Evolutionary conservation across 2,797 vertebrate genomes (phyloP).

Genomic region (Pachyuromys duprasi): DNA sequence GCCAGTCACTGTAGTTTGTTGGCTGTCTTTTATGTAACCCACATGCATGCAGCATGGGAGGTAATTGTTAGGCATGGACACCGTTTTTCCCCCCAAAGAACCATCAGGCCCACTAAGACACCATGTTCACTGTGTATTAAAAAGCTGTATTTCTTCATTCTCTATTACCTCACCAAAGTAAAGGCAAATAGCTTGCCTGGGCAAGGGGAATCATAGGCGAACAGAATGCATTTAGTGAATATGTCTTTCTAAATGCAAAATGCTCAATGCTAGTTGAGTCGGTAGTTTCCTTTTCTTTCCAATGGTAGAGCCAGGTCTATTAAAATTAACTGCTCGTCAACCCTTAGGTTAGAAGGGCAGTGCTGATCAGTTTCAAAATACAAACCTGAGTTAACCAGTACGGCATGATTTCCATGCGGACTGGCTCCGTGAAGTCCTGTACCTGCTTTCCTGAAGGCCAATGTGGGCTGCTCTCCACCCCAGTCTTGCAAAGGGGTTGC

Average conservation of each 20-base stretch:
- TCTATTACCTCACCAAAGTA: not conserved
- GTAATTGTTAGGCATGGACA: not conserved
- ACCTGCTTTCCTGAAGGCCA: not conserved
- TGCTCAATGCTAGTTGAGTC: slow-evolving; percentile 6
- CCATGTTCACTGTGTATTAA: not conserved
- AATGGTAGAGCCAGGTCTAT: not conserved
- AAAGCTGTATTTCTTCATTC: slow-evolving; percentile 18
- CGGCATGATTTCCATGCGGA: not conserved
- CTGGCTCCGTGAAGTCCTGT: accelerated
- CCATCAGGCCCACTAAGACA: not conserved
- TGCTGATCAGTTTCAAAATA: not conserved
- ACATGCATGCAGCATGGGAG: not conserved
- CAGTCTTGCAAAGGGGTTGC: no score
- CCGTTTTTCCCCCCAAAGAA: not conserved
- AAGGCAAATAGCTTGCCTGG: slow-evolving; percentile 47
- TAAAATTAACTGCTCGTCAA: slow-evolving; percentile 13
- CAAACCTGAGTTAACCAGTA: not conserved
- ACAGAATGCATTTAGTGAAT: not conserved
- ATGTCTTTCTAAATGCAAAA: not conserved
- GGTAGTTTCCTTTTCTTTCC: not conserved
- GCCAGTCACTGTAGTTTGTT: not conserved
- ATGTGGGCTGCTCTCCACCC: not conserved
- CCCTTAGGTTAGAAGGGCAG: not conserved
- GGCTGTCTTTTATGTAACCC: not conserved
- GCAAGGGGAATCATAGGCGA: not conserved